A percentile compares a stretch with the other conserved stretches of the same genome.
Evolutionary conservation across 2,888 invertebrate species (phyloP).

Genomic region (Ptychoptera albimana): DNA sequence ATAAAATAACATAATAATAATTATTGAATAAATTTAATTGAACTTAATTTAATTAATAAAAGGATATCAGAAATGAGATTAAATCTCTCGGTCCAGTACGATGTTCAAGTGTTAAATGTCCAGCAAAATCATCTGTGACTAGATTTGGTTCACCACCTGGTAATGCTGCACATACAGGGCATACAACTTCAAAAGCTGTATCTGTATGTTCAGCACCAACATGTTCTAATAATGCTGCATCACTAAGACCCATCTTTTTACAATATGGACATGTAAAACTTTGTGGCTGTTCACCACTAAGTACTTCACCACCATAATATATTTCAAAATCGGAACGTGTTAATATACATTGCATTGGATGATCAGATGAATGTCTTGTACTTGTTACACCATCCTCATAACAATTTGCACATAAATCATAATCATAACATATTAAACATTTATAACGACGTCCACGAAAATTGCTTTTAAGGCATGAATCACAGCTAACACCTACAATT

Average conservation of each 20-base stretch:
- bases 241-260: conserved; percentile 90
- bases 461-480: conserved; percentile 96
- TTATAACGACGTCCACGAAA: conserved; percentile 96
- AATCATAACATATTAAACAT: conserved; percentile 98
- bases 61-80: conserved; percentile 76
- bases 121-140: conserved; percentile 94
- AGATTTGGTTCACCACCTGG: conserved; percentile 96
- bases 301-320: conserved; percentile 89
- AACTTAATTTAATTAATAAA: conserved; percentile 29
- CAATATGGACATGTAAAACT: conserved; percentile 97
- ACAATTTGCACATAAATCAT: conserved; percentile 94
- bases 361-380: conserved; percentile 85
- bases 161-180: conserved; percentile 92
- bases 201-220: conserved; percentile 84
- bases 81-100: conserved; percentile 77
- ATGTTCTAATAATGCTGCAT: conserved; percentile 79
- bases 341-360: conserved; percentile 98
- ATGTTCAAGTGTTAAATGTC: conserved; percentile 90
- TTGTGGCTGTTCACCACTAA: conserved; percentile 82
- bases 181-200: conserved; percentile 87
- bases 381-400: conserved; percentile 85
- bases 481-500: conserved; percentile 92
- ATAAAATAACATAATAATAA: conserved; percentile 12
- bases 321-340: conserved; percentile 93
- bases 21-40: conserved; percentile 2